Percentiles rank a stretch among this genome's conserved stretches.
phyloP scores from a whole-genome alignment of 2,888 invertebrate species.

The Agriopis leucophaearia region DNA sequence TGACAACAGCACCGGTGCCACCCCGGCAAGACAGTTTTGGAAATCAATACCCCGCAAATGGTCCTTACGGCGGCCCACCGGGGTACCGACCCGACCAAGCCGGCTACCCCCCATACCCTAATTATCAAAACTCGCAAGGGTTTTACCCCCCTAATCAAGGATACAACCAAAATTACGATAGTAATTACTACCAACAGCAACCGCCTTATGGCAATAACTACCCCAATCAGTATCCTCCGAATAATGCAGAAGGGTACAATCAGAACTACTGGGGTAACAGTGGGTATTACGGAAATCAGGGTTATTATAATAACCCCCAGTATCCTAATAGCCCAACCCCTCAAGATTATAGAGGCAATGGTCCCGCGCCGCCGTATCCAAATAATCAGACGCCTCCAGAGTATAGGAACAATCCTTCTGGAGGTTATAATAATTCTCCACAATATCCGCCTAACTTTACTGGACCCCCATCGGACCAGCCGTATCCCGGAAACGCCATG shows the following conservation, averaged over 20 bases:
- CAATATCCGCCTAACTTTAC: constrained; percentile 72
- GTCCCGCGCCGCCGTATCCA: constrained; percentile 46
- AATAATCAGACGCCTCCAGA: constrained; percentile 29
- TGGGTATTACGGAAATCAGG: constrained; percentile 74
- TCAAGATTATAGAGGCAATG: constrained; percentile 66
- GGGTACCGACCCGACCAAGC: constrained; percentile 68
- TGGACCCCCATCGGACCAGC: constrained; percentile 60
- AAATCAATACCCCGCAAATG: constrained; percentile 70
- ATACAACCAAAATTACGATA: constrained; percentile 77
- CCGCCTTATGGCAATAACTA: constrained; percentile 73
- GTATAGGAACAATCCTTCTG: constrained; percentile 27
- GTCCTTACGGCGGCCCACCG: constrained; percentile 64
- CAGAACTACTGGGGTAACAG: constrained; percentile 80
- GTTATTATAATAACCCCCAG: constrained; percentile 77
- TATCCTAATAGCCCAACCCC: constrained; percentile 72
- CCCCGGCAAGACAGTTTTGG: constrained; percentile 64
- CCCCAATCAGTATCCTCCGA: constrained; percentile 76
- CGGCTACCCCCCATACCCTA: constrained; percentile 75
- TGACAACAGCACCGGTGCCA: constrained; percentile 59
- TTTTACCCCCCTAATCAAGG: constrained; percentile 83
- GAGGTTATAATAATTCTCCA: constrained; percentile 46
- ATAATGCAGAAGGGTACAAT: constrained; percentile 70
- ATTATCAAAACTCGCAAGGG: constrained; percentile 73
- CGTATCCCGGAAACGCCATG: constrained; percentile 67
- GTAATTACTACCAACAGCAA: constrained; percentile 76